A percentile compares a stretch with the other conserved stretches of the same genome.
Evolutionary conservation across 2,888 invertebrate species (phyloP).

Genomic region (Hemicrepidius hirtus): DNA sequence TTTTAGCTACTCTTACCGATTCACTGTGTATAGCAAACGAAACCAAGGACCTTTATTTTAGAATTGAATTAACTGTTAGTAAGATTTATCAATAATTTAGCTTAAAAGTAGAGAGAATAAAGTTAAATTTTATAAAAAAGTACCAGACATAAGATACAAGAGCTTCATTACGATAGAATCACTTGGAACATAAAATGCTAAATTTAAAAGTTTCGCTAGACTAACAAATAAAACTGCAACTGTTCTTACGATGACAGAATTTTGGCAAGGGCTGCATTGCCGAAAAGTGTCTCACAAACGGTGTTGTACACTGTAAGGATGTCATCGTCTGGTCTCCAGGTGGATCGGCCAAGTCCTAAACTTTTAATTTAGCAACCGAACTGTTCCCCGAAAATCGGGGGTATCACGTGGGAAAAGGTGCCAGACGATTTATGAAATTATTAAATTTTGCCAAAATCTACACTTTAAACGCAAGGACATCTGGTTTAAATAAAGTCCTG

Average conservation of each 20-base stretch:
- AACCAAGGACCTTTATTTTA: too few species aligned
- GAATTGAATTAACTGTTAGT: too few species aligned
- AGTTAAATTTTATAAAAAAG: not conserved
- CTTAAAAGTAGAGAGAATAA: too few species aligned
- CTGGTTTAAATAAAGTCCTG: constrained; percentile 39
- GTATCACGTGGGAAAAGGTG: constrained; percentile 50
- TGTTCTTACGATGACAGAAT: constrained; percentile 42
- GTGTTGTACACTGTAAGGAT: constrained; percentile 31
- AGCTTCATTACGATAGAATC: constrained; percentile 4
- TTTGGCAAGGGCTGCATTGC: constrained; percentile 36
- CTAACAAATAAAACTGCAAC: constrained; percentile 47
- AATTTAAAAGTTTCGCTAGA: constrained; percentile 36
- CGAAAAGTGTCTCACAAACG: constrained; percentile 28
- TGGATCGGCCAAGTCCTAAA: constrained; percentile 36
- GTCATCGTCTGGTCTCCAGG: constrained; percentile 43
- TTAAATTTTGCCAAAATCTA: constrained; percentile 45
- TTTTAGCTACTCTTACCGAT: too few species aligned
- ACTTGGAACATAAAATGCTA: constrained; percentile 23
- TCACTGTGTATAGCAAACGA: too few species aligned
- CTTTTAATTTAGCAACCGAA: constrained; percentile 39
- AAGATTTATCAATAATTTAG: too few species aligned
- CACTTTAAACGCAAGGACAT: constrained; percentile 42
- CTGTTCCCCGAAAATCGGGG: constrained; percentile 45
- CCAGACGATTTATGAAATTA: constrained; percentile 56
- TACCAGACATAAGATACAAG: constrained; percentile 4